phyloP scores from a whole-genome alignment of 2,113 vertebrate species.

The Tylochromis polylepis region DNA sequence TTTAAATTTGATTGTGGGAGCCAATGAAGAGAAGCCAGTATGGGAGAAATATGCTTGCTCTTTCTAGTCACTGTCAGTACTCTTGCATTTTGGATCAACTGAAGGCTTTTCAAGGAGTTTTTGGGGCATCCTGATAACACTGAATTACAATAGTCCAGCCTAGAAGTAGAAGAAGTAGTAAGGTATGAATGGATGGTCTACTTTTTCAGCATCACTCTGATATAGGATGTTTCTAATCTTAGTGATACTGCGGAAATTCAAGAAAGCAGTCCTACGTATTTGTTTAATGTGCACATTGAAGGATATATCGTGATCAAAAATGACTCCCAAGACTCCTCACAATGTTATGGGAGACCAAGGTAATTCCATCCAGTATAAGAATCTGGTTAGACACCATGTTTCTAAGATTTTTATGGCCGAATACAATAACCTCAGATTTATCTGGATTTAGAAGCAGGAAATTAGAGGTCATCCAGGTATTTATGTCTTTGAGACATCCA shows the following conservation, averaged over 20 bases:
- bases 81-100: neutral
- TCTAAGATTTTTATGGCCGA: neutral
- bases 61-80: neutral
- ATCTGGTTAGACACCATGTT: too few relatives aligned
- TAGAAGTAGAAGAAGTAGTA: neutral
- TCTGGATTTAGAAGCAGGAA: neutral
- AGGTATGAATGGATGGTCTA: neutral
- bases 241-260: neutral
- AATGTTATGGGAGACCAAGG: neutral
- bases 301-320: neutral
- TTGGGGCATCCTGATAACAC: neutral
- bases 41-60: too few relatives aligned
- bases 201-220: neutral
- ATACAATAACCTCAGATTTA: neutral
- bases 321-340: neutral
- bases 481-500: neutral
- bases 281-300: neutral
- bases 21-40: too few relatives aligned
- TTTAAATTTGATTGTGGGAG: neutral
- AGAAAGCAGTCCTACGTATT: neutral
- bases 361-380: neutral
- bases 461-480: neutral
- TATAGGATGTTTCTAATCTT: neutral
- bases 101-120: neutral
- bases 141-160: neutral